These are phyloP conservation scores for Brachionus rubens DNA, from an alignment of 1,140 invertebrate species.

Conservation along the genomic window DNA sequence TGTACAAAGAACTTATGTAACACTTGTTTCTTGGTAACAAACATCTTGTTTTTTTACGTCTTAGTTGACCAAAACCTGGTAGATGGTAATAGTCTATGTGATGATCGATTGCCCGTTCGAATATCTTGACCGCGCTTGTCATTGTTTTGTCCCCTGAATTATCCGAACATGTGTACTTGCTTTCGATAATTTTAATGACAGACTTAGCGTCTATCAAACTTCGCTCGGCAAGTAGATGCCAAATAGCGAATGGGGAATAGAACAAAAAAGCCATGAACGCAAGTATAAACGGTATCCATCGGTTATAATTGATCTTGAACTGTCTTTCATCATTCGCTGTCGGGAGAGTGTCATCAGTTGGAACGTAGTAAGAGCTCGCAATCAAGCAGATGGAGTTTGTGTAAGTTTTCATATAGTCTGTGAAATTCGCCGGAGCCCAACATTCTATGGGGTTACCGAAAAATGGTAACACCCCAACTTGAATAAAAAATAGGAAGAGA, in stretches of 20 bases:
- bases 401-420: slow-evolving; percentile 51
- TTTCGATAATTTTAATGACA: slow-evolving; percentile 13
- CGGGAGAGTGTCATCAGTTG: slow-evolving; percentile 56
- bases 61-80: neutral
- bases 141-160: slow-evolving; percentile 28
- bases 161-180: neutral
- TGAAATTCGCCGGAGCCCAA: slow-evolving; percentile 51
- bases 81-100: slow-evolving; percentile 23
- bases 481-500: slow-evolving; percentile 77
- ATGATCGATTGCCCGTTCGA: slow-evolving; percentile 43
- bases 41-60: neutral
- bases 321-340: neutral
- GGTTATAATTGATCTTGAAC: slow-evolving; percentile 34
- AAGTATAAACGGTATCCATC: slow-evolving; percentile 48
- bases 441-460: slow-evolving; percentile 88
- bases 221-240: slow-evolving; percentile 38
- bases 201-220: slow-evolving; percentile 33
- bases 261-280: slow-evolving; percentile 43
- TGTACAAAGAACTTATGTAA: slow-evolving; percentile 54
- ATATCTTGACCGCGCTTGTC: slow-evolving; percentile 17
- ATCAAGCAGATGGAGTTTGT: slow-evolving; percentile 62
- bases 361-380: slow-evolving; percentile 61
- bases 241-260: slow-evolving; percentile 39
- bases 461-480: slow-evolving; percentile 82
- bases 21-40: slow-evolving; percentile 49